Evolutionary conservation across 2,888 invertebrate genomes (phyloP).

Genomic region (Periphyllus acericola): DNA sequence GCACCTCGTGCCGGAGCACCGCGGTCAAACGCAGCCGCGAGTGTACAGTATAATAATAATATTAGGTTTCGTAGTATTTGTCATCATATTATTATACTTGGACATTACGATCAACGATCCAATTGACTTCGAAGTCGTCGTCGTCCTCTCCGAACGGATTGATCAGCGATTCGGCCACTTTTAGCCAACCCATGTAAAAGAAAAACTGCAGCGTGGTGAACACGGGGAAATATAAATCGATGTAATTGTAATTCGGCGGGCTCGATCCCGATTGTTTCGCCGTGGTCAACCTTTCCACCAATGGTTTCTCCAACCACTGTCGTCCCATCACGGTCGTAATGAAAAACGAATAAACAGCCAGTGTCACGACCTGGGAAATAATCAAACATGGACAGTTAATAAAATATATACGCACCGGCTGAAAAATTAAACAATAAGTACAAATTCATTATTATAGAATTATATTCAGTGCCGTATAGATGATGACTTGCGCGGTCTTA

Average conservation of each 20-base stretch:
- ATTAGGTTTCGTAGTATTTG: not conserved
- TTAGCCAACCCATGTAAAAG: constrained; percentile 71
- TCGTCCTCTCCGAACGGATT: constrained; percentile 94
- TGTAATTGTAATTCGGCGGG: constrained; percentile 66
- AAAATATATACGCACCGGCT: not conserved
- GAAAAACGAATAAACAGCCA: constrained; percentile 93
- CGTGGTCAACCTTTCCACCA: constrained; percentile 65
- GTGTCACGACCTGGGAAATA: constrained; percentile 78
- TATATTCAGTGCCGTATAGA: no score
- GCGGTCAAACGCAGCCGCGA: not conserved
- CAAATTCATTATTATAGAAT: no score
- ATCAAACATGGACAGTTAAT: not conserved
- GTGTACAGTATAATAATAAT: not conserved
- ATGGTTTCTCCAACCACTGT: constrained; percentile 78
- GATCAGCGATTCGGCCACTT: constrained; percentile 73
- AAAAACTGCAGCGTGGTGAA: constrained; percentile 81
- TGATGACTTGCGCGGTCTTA: no score
- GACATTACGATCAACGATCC: constrained; percentile 90
- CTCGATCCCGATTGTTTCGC: constrained; percentile 49
- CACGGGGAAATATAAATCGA: constrained; percentile 89
- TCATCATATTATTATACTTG: constrained; percentile 71
- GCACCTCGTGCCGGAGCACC: not conserved
- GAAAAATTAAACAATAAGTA: not conserved
- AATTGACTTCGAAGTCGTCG: constrained; percentile 91
- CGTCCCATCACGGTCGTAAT: constrained; percentile 87